Percentiles rank a stretch among this genome's conserved stretches.
phyloP scores from a whole-genome alignment of 23 tunicate genomes.

The Corella eumyota region DNA sequence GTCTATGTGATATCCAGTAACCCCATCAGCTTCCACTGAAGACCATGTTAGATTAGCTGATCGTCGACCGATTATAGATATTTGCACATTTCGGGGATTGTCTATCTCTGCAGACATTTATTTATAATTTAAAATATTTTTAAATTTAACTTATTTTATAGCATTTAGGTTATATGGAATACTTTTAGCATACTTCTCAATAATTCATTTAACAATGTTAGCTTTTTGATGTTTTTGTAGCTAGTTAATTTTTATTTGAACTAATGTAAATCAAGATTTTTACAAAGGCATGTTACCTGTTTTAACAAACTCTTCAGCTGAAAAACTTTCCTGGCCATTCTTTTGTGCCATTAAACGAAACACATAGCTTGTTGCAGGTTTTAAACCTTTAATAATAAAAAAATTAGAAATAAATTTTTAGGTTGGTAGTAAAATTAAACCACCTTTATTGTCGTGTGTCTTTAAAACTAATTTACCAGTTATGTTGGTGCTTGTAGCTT shows the following conservation, averaged over 20 bases:
- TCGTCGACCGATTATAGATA: conserved; percentile 8
- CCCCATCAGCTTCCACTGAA: conserved; percentile 1
- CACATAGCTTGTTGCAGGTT: conserved; percentile 9
- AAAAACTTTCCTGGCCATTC: conserved; percentile 1
- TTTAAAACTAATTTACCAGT: too few species aligned
- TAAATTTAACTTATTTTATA: too few species aligned
- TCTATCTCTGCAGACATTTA: conserved; percentile 3
- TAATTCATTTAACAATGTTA: not conserved
- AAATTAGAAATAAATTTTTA: not conserved
- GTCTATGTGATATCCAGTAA: conserved; percentile 13
- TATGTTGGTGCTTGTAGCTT: too few species aligned
- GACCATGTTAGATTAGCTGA: conserved; percentile 18
- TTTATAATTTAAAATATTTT: not conserved
- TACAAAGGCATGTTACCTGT: too few species aligned
- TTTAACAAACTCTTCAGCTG: not conserved
- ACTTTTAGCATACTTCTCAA: too few species aligned
- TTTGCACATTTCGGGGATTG: conserved; percentile 2
- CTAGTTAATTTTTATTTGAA: too few species aligned
- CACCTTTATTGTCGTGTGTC: too few species aligned
- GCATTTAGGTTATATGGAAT: too few species aligned
- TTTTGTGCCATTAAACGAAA: conserved; percentile 10
- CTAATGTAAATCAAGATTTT: too few species aligned
- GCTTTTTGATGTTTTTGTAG: not conserved
- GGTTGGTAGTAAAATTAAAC: too few species aligned
- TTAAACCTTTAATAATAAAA: conserved; percentile 1